Percentiles rank a stretch among this genome's conserved stretches.
Conservation (phyloP, 2,113 vertebrate genomes). For the Irena cyanogastra region DNA sequence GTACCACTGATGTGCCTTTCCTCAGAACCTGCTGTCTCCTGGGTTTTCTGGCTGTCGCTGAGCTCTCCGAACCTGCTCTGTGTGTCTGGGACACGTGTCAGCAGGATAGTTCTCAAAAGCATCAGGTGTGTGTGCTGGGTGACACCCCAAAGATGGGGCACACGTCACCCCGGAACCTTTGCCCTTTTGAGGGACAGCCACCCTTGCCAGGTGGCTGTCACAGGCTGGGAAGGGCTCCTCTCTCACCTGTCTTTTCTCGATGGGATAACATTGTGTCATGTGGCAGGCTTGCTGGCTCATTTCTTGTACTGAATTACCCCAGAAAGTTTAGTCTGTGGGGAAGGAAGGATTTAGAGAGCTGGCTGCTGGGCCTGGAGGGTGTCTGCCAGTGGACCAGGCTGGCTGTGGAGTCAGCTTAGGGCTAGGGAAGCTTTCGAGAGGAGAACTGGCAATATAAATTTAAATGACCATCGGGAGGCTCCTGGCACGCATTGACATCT, state of each 20-base stretch:
- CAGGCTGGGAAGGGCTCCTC: neutral
- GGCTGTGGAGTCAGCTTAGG: neutral
- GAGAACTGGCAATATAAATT: neutral
- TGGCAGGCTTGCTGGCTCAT: conserved; percentile 20
- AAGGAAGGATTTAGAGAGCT: conserved; percentile 60
- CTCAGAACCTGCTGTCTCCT: neutral
- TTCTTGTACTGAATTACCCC: conserved; percentile 37
- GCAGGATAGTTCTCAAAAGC: neutral
- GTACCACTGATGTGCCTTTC: neutral
- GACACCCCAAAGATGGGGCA: neutral
- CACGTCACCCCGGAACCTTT: neutral
- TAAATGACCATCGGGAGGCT: neutral
- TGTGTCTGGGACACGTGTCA: neutral
- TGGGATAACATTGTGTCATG: neutral
- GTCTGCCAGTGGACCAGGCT: conserved; percentile 2
- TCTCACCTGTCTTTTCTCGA: neutral
- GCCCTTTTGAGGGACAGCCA: neutral
- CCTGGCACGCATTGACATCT: rapidly evolving
- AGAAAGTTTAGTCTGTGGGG: conserved; percentile 64
- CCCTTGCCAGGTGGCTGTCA: neutral
- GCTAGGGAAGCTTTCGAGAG: neutral
- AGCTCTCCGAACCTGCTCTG: neutral
- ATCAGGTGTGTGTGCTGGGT: rapidly evolving
- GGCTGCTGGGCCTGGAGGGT: conserved; percentile 3
- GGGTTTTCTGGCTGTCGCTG: neutral